Percentiles rank a stretch among this genome's conserved stretches.
These are phyloP conservation scores for Drosophila helvetica DNA, from an alignment of 2,888 invertebrate species.

Conservation along the genomic window DNA sequence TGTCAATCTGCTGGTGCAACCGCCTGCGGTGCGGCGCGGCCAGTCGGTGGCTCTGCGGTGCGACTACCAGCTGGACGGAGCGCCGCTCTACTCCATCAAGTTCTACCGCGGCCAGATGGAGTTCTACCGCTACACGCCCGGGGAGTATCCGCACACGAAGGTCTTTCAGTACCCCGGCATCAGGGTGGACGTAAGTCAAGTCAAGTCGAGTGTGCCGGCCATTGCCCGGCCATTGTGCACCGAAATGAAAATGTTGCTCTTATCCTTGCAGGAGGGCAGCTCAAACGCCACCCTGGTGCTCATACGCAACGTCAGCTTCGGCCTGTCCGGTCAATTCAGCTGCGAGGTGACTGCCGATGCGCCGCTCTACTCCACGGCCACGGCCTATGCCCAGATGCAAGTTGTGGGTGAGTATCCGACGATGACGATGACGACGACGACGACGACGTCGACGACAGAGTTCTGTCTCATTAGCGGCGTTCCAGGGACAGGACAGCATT, in stretches of 20 bases:
- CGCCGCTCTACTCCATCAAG: constrained; percentile 88
- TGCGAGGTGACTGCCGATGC: constrained; percentile 89
- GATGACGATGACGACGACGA: constrained; percentile 9
- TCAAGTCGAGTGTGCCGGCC: neutral
- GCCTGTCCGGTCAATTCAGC: constrained; percentile 88
- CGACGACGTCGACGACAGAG: constrained; percentile 8
- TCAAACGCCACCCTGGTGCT: constrained; percentile 89
- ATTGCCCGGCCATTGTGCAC: neutral
- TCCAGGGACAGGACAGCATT: constrained; percentile 11
- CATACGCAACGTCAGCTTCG: constrained; percentile 88
- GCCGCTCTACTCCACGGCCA: constrained; percentile 88
- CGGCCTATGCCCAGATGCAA: constrained; percentile 87
- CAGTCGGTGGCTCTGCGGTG: constrained; percentile 87
- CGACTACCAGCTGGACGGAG: constrained; percentile 87
- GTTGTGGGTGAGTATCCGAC: constrained; percentile 88
- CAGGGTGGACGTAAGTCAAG: constrained; percentile 87
- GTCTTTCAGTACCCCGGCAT: constrained; percentile 88
- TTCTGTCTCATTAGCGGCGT: constrained; percentile 32
- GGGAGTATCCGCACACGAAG: constrained; percentile 87
- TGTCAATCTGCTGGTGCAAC: constrained; percentile 85
- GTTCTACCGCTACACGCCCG: constrained; percentile 88
- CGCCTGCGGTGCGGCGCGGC: constrained; percentile 86
- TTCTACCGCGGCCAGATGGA: constrained; percentile 89
- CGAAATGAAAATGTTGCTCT: constrained; percentile 11
- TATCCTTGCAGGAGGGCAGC: constrained; percentile 85